These are phyloP conservation scores for Sebastiscus albofasciatus DNA, from an alignment of 2,797 vertebrate genomes.

Conservation along the genomic window DNA sequence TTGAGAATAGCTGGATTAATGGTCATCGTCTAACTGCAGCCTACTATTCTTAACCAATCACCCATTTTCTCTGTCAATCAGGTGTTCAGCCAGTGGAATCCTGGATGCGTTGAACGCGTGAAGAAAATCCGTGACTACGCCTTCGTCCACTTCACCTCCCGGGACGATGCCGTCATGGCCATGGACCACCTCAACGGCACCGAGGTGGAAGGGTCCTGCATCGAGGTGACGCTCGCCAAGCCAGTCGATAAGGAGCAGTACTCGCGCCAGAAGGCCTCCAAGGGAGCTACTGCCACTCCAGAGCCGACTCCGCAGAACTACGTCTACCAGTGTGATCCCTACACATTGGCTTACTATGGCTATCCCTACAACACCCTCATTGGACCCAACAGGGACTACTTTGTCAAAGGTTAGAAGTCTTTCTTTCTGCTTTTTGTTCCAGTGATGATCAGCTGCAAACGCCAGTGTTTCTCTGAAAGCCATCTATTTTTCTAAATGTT, in stretches of 20 bases:
- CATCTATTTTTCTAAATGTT: slow-evolving; percentile 26
- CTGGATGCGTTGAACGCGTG: slow-evolving; percentile 95
- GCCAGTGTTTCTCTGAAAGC: slow-evolving; percentile 28
- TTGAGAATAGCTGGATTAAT: too few relatives aligned
- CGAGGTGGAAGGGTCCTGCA: slow-evolving; percentile 95
- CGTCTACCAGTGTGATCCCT: slow-evolving; percentile 97
- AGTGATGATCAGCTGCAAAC: not conserved
- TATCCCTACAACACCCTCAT: slow-evolving; percentile 98
- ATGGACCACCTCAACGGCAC: slow-evolving; percentile 96
- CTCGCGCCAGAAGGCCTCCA: slow-evolving; percentile 97
- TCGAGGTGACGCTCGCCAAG: slow-evolving; percentile 98
- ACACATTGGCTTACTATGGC: slow-evolving; percentile 94
- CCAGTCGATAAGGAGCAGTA: slow-evolving; percentile 99
- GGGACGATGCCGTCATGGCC: slow-evolving; percentile 94
- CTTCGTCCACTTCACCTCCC: slow-evolving; percentile 95
- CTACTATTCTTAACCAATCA: not conserved
- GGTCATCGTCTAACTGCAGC: not conserved
- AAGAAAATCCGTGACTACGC: slow-evolving; percentile 99
- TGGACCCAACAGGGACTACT: slow-evolving; percentile 99
- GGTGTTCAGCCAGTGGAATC: slow-evolving; percentile 96
- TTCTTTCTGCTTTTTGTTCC: slow-evolving; percentile 17
- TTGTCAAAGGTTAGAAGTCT: slow-evolving; percentile 94
- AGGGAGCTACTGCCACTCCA: slow-evolving; percentile 81
- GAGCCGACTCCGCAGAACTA: slow-evolving; percentile 89
- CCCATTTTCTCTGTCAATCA: slow-evolving; percentile 65